Conservation (phyloP, 2,113 vertebrate genomes). For the Coreoperca whiteheadi region DNA sequence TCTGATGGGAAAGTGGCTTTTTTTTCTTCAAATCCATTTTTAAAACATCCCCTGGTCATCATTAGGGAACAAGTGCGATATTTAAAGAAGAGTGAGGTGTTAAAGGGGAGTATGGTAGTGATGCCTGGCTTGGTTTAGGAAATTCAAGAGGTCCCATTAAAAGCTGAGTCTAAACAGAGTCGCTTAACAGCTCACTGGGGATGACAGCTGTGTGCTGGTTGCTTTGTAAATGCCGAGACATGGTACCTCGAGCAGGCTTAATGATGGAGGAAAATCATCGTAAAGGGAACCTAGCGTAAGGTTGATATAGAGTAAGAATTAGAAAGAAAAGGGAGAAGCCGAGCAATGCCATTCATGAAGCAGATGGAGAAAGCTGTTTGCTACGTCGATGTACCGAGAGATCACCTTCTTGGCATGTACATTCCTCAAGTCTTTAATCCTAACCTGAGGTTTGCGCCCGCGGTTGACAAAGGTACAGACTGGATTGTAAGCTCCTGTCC, state of each 20-base stretch:
- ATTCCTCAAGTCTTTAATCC: constrained; percentile 35
- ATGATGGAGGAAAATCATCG: constrained; percentile 59
- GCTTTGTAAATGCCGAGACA: constrained; percentile 48
- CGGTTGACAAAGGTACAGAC: constrained; percentile 96
- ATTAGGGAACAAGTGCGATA: constrained; percentile 74
- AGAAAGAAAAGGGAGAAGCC: constrained; percentile 5
- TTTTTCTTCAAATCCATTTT: constrained; percentile 54
- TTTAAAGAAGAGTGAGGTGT: constrained; percentile 70
- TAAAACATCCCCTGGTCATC: constrained; percentile 63
- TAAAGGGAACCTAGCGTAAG: constrained; percentile 45
- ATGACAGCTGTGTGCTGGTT: constrained; percentile 75
- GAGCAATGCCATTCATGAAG: constrained; percentile 18
- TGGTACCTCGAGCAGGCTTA: constrained; percentile 51
- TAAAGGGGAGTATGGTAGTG: constrained; percentile 58
- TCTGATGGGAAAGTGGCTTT: constrained; percentile 52
- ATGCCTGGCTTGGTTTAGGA: constrained; percentile 66
- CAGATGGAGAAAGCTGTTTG: constrained; percentile 31
- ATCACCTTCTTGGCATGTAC: neutral
- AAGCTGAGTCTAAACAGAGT: constrained; percentile 80
- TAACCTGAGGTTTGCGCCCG: constrained; percentile 94
- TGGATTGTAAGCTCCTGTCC: constrained; percentile 97
- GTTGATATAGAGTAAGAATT: constrained; percentile 52
- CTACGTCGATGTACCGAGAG: neutral
- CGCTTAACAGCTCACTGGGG: constrained; percentile 75
- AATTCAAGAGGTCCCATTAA: constrained; percentile 80